phyloP scores from a whole-genome alignment of 1,140 invertebrate genomes.

The Trichoplusia ni region DNA sequence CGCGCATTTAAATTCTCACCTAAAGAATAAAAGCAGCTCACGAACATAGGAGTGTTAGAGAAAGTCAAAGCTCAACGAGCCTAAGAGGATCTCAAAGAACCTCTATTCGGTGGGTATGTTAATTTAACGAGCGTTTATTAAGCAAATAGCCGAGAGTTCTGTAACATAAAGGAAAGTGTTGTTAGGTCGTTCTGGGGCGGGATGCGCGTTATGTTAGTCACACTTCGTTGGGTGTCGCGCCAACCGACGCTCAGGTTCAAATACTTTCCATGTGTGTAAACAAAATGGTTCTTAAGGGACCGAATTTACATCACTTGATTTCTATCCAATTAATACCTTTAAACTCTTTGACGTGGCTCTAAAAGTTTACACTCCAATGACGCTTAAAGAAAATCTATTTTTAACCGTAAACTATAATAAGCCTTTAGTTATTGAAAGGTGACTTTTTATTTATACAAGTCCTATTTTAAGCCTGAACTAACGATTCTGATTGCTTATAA shows the following conservation, averaged over 20 bases:
- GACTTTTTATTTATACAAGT: neutral
- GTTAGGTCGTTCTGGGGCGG: constrained; percentile 35
- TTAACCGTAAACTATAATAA: constrained; percentile 2
- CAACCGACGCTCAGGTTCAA: constrained; percentile 23
- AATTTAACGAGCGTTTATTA: constrained; percentile 43
- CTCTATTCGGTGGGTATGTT: constrained; percentile 37
- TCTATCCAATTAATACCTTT: constrained; percentile 36
- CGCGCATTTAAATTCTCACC: neutral
- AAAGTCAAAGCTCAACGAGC: constrained; percentile 20
- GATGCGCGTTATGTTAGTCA: constrained; percentile 36
- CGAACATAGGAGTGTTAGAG: constrained; percentile 11
- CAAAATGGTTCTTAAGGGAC: constrained; percentile 24
- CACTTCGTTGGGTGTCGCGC: constrained; percentile 29
- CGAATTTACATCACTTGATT: constrained; percentile 30
- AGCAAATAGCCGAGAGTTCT: constrained; percentile 40
- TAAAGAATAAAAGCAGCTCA: neutral
- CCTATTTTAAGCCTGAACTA: neutral
- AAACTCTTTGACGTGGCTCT: constrained; percentile 21
- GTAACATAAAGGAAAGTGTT: constrained; percentile 42
- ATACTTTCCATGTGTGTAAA: constrained; percentile 35
- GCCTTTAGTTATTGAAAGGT: neutral
- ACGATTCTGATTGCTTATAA: too few species aligned
- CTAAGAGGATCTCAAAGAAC: constrained; percentile 29
- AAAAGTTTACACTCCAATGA: constrained; percentile 30
- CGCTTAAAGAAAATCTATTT: constrained; percentile 16